Evolutionary conservation across 2,113 vertebrate species (phyloP), one percentile per base, ranked within the genome.

Genomic region (Engystomops pustulosus): DNA sequence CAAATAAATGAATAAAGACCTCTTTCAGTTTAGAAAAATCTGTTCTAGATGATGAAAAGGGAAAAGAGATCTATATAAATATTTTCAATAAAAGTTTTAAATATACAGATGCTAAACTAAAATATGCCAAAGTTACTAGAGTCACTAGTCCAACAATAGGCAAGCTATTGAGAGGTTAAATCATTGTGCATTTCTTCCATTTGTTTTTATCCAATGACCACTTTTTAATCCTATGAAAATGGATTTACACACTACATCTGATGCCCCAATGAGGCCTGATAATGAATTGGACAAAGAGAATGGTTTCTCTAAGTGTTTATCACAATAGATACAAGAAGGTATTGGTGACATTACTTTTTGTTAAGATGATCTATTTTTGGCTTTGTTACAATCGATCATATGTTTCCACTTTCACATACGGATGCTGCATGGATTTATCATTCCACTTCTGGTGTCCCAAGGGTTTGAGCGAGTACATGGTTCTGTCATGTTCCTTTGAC

Each of bases 341-440:
- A n/a, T 15, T 12, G 51, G 15, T 75, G 45, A 10, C 14, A 32
- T 49, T 75, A 51, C 25, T 51, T 30, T 34, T 27, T 75, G 30
- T 34, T 51, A 20, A 49, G 47, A 75, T 53, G 27, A 75, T 75
- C 72, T 75, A 75, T 51, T 30, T 75, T 75, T 53, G 30, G 72
- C 27, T 75, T 30, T 75, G 9, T 34, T 51, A 17, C 23, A 51
- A 78, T 78, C 53, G 34, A 78, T 78, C 76, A 78, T 38, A 27
- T 58, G 34, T 41, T 41, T 5, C 76, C 10, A 78, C n/a, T 41
- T 60, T 41, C 76, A 78, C n/a, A 60, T 17, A 38, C 51, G 55
- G 51, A 78, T 25, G n/a, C 36, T 41, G 11, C 53, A 58, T 60
- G 34, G 20, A 78, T 78, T 78, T 78, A 78, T 78, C 51, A 58